Evolutionary conservation across 2,113 vertebrate species (phyloP), one percentile per base, ranked within the genome.

Genomic region (Xyliphius kryptos): DNA sequence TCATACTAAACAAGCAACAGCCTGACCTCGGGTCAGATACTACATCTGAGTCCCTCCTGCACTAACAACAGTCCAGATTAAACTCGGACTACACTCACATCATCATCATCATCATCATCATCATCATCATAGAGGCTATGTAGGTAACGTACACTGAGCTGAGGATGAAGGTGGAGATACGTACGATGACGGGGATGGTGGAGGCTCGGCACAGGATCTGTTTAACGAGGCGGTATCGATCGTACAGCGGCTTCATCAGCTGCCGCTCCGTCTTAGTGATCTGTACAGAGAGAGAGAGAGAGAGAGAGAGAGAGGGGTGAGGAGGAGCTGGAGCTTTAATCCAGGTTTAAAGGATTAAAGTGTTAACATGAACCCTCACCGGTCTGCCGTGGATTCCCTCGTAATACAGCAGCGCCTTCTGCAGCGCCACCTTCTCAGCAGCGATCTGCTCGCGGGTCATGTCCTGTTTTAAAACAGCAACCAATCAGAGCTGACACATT

Each of bases 371-470:
- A 26, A 6, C 22, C 22, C 94, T 67, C 82, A 98, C 95, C 12
- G 95, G 95, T 81, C 92, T 86, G 19, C 95, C 92, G 0, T 98
- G 95, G 47, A 97, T 92, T 81, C 90, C 91, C 83, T 98, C 95
- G 0, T 95, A 97, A 78, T 91, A 84, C 7, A 98, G 79, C n/a
- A 98, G 89, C 20, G 91, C 89, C 79, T 97, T 98, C 61, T 98
- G 95, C 49, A 98, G 86, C 11, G 92, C 88, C 3, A 97, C 88
- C 72, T 98, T 98, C 83, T 98, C 95, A 1, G 86, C 86, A 38
- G 86, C 86, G 22, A 98, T 95, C 81, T 98, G 91, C 74, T 97
- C 95, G 71, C 92, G 87, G 48, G 94, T 98, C 95, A 98, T 97
- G 76, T 98, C 95, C 95, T 98, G 62, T n/a, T n/a, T n/a, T n/a